Evolutionary conservation across 2,113 vertebrate species (phyloP).

Genomic region (Cygnus buccinator): DNA sequence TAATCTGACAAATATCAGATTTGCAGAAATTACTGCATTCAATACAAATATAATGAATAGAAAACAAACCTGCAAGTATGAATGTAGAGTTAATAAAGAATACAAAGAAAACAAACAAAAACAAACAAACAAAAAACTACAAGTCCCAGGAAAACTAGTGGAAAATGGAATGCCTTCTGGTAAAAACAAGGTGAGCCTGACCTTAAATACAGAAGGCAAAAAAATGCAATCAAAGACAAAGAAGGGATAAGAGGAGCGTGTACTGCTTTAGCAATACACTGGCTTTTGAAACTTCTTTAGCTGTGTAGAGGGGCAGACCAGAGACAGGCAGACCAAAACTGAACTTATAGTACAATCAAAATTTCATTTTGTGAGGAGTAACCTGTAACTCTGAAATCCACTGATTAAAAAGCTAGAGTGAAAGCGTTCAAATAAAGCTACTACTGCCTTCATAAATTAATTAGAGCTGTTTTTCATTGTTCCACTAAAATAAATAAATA

Average conservation of each 20-base stretch:
- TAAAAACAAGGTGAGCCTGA: background rate
- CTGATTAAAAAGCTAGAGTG: background rate
- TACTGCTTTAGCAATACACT: background rate
- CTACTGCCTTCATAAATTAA: background rate
- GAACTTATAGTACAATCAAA: background rate
- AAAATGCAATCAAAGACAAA: background rate
- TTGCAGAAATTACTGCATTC: background rate
- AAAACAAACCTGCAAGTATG: background rate
- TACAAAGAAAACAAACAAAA: accelerated
- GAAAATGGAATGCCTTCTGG: background rate
- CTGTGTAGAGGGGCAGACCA: background rate
- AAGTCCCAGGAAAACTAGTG: background rate
- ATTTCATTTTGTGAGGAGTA: background rate
- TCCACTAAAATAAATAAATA: background rate
- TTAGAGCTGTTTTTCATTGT: background rate
- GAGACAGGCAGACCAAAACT: background rate
- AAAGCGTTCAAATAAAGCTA: background rate
- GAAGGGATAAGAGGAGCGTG: background rate
- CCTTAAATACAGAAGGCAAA: background rate
- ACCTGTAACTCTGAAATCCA: background rate
- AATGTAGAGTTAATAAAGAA: background rate
- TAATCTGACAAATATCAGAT: background rate
- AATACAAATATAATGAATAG: background rate
- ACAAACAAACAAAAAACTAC: background rate
- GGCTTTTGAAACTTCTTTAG: background rate